Evolutionary conservation across 2,888 invertebrate species (phyloP).

Genomic region (Microctonus brassicae): DNA sequence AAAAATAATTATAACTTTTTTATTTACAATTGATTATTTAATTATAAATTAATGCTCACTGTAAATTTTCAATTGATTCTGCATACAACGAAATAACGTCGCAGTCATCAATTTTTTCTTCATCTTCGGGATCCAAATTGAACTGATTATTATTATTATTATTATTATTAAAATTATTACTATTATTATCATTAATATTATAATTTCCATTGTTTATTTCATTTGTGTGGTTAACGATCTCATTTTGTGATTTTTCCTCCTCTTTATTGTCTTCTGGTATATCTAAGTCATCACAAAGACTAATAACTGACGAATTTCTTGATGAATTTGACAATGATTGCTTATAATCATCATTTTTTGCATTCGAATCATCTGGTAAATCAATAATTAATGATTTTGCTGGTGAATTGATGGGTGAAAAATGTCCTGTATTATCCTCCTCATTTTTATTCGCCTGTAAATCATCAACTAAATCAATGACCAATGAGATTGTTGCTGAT

Average conservation of each 20-base stretch:
- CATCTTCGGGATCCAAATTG: neutral
- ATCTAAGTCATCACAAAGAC: too few relatives aligned
- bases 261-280: neutral
- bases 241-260: too few relatives aligned
- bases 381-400: neutral
- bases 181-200: too few relatives aligned
- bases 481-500: neutral
- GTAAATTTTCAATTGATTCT: constrained; percentile 37
- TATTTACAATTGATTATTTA: neutral
- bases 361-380: neutral
- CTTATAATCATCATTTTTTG: neutral
- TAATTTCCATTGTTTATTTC: too few relatives aligned
- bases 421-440: too few relatives aligned
- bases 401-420: neutral
- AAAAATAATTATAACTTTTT: neutral
- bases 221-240: too few relatives aligned
- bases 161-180: neutral
- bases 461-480: too few relatives aligned
- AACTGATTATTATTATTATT: neutral
- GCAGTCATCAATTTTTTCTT: constrained; percentile 1
- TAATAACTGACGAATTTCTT: too few relatives aligned
- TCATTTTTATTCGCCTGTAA: too few relatives aligned
- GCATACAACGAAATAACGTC: constrained; percentile 49
- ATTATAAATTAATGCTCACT: constrained; percentile 33
- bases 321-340: too few relatives aligned